phyloP scores from a whole-genome alignment of 2,888 invertebrate species.

The Pseudococcus jackbeardsleyi region DNA sequence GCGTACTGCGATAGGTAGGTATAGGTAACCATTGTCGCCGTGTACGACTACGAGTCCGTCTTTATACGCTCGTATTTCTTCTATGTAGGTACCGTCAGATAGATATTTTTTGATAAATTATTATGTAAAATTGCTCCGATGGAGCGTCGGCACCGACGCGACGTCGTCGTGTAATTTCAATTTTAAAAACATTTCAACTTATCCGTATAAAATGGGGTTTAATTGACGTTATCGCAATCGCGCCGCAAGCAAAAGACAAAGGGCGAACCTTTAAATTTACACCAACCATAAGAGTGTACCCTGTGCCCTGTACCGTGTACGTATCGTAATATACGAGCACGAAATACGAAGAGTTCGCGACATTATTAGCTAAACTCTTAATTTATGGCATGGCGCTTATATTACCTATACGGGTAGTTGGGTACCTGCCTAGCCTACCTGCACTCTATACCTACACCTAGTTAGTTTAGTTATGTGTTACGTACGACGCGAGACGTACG shows the following conservation, averaged over 20 bases:
- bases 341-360: not conserved
- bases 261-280: not conserved
- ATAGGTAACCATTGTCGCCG: not conserved
- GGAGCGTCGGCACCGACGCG: too few relatives aligned
- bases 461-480: too few relatives aligned
- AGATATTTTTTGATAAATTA: conserved; percentile 44
- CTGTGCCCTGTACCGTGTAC: too few relatives aligned
- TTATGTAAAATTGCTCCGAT: conserved; percentile 11
- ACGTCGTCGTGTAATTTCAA: conserved; percentile 7
- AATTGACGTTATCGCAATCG: not conserved
- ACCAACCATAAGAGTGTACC: not conserved
- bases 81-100: not conserved
- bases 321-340: not conserved
- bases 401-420: too few relatives aligned
- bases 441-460: too few relatives aligned
- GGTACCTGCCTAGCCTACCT: too few relatives aligned
- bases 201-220: not conserved
- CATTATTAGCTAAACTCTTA: conserved; percentile 26
- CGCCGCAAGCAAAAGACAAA: not conserved
- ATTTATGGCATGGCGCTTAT: not conserved
- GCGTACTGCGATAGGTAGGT: not conserved
- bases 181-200: not conserved
- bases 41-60: not conserved
- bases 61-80: not conserved
- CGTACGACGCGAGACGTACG: too few relatives aligned